A percentile compares a stretch with the other conserved stretches of the same genome.
Conservation (phyloP, 2,113 vertebrate genomes). For the Oostethus manadensis region DNA sequence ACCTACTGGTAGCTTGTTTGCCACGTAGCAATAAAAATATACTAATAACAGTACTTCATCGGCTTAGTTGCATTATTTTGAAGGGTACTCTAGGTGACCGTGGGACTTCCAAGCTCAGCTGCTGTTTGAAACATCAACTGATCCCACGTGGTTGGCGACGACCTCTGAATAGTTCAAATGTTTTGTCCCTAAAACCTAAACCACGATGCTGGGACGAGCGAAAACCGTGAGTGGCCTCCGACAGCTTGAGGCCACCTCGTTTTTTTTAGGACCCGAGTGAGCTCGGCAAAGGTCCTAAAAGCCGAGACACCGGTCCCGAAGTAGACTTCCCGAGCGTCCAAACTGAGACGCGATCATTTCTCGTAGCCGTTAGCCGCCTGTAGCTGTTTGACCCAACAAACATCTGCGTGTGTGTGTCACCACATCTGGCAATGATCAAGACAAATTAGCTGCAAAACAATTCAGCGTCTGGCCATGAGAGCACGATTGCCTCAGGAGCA, state of each 20-base stretch:
- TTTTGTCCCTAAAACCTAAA: conserved; percentile 19
- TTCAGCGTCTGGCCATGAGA: conserved; percentile 73
- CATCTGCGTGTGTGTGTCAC: conserved; percentile 70
- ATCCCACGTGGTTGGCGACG: conserved; percentile 22
- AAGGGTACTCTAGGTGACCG: no score
- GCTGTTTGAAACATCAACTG: conserved; percentile 6
- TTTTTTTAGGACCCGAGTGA: conserved; percentile 32
- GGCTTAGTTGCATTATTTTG: no score
- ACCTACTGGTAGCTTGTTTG: no score
- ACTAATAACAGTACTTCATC: no score
- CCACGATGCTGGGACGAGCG: no score
- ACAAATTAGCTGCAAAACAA: conserved; percentile 76
- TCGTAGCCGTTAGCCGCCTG: conserved; percentile 36
- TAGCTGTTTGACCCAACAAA: conserved; percentile 62
- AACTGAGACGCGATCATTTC: conserved; percentile 45
- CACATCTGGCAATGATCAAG: conserved; percentile 81
- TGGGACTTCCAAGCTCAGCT: conserved; percentile 38
- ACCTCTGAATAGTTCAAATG: conserved; percentile 22
- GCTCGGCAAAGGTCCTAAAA: conserved; percentile 26
- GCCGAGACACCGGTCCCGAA: conserved; percentile 18
- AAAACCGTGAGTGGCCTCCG: background rate
- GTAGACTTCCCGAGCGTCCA: conserved; percentile 27
- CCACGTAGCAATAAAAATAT: no score
- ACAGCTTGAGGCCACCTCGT: conserved; percentile 17
- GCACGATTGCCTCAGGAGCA: conserved; percentile 60